These are phyloP conservation scores for Hoplostethus atlanticus DNA, from an alignment of 2,797 vertebrate genomes.

Conservation along the genomic window DNA sequence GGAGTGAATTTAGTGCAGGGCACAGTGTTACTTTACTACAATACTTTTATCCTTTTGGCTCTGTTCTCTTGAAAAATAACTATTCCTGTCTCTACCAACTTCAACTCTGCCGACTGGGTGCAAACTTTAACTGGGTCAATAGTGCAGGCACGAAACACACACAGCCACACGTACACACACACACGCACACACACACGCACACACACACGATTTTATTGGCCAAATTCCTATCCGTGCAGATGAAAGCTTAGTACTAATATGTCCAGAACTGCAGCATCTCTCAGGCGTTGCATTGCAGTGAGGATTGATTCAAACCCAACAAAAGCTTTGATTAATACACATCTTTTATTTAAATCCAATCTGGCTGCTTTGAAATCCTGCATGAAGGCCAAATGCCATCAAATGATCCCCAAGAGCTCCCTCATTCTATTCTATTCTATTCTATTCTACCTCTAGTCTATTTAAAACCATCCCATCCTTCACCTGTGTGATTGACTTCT, in stretches of 20 bases:
- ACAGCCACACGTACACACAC: not conserved
- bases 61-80: too few relatives aligned
- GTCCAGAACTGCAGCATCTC: not conserved
- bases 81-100: too few relatives aligned
- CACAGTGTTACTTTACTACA: too few relatives aligned
- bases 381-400: not conserved
- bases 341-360: not conserved
- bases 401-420: not conserved
- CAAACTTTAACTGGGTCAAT: not conserved
- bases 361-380: not conserved
- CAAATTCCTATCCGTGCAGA: not conserved
- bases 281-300: not conserved
- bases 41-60: too few relatives aligned
- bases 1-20: too few relatives aligned
- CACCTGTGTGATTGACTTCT: too few relatives aligned
- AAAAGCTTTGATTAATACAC: slow-evolving; percentile 4
- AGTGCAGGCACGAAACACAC: not conserved
- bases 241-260: not conserved
- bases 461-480: too few relatives aligned
- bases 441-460: too few relatives aligned
- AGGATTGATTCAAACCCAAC: not conserved
- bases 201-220: not conserved
- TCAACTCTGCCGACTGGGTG: not conserved
- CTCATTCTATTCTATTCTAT: too few relatives aligned
- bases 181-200: not conserved